Evolutionary conservation across 2,797 vertebrate species (phyloP).

Genomic region (Gobionotothen gibberifrons): DNA sequence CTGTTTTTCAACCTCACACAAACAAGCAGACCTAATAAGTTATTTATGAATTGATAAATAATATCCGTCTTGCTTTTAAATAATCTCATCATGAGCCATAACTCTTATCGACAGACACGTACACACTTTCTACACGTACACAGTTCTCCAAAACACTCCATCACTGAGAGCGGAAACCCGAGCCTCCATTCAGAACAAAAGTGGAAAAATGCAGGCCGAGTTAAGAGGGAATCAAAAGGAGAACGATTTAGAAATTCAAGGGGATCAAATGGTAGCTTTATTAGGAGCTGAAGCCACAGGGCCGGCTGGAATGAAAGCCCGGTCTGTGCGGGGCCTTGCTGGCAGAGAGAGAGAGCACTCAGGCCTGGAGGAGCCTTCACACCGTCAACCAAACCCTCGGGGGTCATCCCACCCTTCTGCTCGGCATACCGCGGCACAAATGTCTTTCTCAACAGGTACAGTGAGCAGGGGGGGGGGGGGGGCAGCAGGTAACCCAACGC

Average conservation of each 20-base stretch:
- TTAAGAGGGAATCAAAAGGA: slow-evolving; percentile 92
- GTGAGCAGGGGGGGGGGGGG: slow-evolving; percentile 68
- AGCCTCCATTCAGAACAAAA: slow-evolving; percentile 90
- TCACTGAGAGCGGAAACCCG: slow-evolving; percentile 85
- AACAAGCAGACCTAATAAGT: slow-evolving; percentile 24
- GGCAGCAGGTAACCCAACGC: slow-evolving; percentile 77
- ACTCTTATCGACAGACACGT: slow-evolving; percentile 39
- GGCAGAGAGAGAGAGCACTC: slow-evolving; percentile 75
- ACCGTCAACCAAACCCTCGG: slow-evolving; percentile 74
- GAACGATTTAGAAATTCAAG: slow-evolving; percentile 93
- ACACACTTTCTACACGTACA: slow-evolving; percentile 19
- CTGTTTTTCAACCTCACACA: neutral
- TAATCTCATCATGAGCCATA: slow-evolving; percentile 23
- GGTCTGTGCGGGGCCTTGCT: slow-evolving; percentile 89
- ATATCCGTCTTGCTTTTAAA: slow-evolving; percentile 9
- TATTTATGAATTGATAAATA: slow-evolving; percentile 8
- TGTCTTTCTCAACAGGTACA: slow-evolving; percentile 80
- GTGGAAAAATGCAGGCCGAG: slow-evolving; percentile 85
- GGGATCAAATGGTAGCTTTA: slow-evolving; percentile 98
- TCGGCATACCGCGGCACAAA: slow-evolving; percentile 69
- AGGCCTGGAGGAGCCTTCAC: slow-evolving; percentile 79
- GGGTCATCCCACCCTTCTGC: slow-evolving; percentile 71
- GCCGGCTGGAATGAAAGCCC: slow-evolving; percentile 91
- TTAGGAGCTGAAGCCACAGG: slow-evolving; percentile 91
- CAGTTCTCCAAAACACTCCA: slow-evolving; percentile 83